Conservation (phyloP, 2,113 vertebrate species). For the Heloderma charlesbogerti region DNA sequence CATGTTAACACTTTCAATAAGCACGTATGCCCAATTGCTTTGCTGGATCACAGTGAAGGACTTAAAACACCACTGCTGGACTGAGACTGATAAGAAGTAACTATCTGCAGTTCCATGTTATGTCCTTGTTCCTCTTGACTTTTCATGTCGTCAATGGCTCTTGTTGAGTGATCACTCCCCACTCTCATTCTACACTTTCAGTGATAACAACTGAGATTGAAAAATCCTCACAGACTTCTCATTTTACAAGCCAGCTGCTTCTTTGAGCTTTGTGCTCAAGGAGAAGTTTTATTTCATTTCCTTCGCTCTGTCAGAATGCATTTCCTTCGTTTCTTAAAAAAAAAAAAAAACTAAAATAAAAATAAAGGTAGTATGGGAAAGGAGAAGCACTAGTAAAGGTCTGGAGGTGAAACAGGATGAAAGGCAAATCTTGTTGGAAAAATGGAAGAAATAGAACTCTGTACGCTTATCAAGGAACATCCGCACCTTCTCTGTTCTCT, state of each 20-base stretch:
- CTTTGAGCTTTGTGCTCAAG: slow-evolving; percentile 19
- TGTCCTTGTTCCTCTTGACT: slow-evolving; percentile 32
- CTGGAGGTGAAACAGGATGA: not conserved
- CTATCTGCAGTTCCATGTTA: slow-evolving; percentile 20
- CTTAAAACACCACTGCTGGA: not conserved
- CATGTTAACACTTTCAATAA: not conserved
- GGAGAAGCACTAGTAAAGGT: not conserved
- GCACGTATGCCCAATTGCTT: not conserved
- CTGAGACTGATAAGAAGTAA: slow-evolving; percentile 6
- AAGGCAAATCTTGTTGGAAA: not conserved
- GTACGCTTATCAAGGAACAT: not conserved
- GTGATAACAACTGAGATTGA: slow-evolving; percentile 27
- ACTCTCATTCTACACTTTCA: slow-evolving; percentile 17
- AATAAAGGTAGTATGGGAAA: not conserved
- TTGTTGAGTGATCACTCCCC: slow-evolving; percentile 11
- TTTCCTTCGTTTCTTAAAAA: slow-evolving; percentile 16
- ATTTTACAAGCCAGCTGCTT: slow-evolving; percentile 18
- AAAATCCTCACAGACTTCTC: slow-evolving; percentile 16
- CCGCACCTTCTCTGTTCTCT: not conserved
- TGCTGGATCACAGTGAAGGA: not conserved
- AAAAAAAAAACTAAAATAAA: not conserved
- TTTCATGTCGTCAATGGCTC: slow-evolving; percentile 23
- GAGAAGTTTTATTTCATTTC: slow-evolving; percentile 33
- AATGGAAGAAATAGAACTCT: not conserved
- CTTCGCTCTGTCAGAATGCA: not conserved